A percentile compares a stretch with the other conserved stretches of the same genome.
Conservation (phyloP, 2,797 vertebrate species). For the Taeniopygia guttata region DNA sequence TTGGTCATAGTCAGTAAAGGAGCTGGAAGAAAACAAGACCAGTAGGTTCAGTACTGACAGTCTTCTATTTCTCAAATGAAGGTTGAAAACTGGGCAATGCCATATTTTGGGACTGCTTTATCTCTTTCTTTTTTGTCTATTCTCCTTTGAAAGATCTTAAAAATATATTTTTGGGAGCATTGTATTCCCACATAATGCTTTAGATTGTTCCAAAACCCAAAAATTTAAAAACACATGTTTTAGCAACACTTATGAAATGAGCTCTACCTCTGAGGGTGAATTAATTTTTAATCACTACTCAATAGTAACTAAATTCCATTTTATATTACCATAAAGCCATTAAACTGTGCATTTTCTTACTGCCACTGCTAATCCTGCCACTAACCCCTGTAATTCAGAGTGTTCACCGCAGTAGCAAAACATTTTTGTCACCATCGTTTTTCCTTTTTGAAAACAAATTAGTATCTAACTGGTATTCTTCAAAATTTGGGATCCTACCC, state of each 20-base stretch:
- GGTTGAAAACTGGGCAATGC: background rate
- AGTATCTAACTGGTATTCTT: background rate
- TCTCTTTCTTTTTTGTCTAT: background rate
- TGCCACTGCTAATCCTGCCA: background rate
- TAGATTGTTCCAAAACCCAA: background rate
- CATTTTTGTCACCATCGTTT: background rate
- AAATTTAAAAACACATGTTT: accelerated
- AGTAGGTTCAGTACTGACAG: background rate
- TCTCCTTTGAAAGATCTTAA: background rate
- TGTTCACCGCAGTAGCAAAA: background rate
- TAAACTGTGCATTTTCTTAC: background rate
- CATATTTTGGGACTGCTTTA: background rate
- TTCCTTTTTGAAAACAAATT: background rate
- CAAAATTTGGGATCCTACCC: background rate
- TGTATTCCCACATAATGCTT: background rate
- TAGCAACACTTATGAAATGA: background rate
- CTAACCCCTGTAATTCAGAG: background rate
- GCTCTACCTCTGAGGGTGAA: background rate
- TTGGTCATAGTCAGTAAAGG: background rate
- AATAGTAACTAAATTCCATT: background rate
- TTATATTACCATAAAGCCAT: background rate
- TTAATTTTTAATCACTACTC: background rate
- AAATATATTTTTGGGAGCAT: background rate
- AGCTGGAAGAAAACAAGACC: background rate
- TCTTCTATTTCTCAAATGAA: background rate